Percentiles rank a stretch among this genome's conserved stretches.
Conservation (phyloP, 2,888 invertebrate genomes). For the Oligia fasciuncula region DNA sequence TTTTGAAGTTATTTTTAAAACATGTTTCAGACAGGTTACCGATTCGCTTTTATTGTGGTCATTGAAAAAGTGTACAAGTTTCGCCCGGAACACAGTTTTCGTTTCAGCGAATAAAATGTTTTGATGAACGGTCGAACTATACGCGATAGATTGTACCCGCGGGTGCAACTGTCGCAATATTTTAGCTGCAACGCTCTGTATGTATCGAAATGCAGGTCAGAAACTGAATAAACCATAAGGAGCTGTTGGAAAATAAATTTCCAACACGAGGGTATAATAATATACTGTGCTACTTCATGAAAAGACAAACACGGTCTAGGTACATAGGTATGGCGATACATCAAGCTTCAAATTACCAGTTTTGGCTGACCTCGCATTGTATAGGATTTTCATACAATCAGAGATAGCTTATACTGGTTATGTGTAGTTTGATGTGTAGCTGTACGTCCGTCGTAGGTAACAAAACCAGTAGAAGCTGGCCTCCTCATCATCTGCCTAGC, state of each 20-base stretch:
- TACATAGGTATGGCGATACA: not conserved
- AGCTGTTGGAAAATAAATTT: constrained; percentile 25
- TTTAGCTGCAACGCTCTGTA: constrained; percentile 41
- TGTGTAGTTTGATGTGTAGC: not conserved
- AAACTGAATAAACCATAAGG: constrained; percentile 52
- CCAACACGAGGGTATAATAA: not conserved
- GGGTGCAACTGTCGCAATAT: constrained; percentile 46
- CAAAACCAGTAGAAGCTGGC: not conserved
- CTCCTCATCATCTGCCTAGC: no score
- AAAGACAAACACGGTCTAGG: not conserved
- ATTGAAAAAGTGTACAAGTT: constrained; percentile 21
- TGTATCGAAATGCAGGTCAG: constrained; percentile 37
- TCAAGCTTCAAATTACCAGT: not conserved
- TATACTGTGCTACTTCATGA: not conserved
- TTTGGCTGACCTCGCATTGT: not conserved
- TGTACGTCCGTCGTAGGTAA: not conserved
- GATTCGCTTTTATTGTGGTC: not conserved
- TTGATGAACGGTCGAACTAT: constrained; percentile 38
- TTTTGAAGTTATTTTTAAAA: not conserved
- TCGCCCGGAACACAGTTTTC: constrained; percentile 13
- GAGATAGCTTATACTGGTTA: not conserved
- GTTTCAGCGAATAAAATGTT: constrained; percentile 32
- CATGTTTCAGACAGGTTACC: not conserved
- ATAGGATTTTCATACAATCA: not conserved
- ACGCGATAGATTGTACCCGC: constrained; percentile 34